Percentiles rank a stretch among this genome's conserved stretches.
phyloP scores from a whole-genome alignment of 2,113 vertebrate species.

The Pomatorhinus ruficollis region DNA sequence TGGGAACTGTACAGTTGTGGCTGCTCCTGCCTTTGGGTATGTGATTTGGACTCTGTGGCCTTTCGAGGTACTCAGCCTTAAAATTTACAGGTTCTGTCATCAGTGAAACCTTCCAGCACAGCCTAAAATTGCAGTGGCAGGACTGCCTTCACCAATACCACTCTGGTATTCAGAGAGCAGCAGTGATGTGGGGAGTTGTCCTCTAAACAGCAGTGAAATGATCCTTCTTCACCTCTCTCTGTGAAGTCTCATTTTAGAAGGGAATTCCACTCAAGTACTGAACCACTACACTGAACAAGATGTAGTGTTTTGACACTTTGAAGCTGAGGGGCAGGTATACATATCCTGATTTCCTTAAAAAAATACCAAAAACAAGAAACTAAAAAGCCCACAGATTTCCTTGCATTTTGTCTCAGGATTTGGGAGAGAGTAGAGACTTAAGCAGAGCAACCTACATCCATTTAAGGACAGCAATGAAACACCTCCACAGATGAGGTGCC shows the following conservation, averaged over 20 bases:
- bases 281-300: neutral
- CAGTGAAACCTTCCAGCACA: neutral
- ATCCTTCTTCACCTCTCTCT: neutral
- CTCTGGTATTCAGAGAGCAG: neutral
- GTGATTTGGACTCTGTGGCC: neutral
- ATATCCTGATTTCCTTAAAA: neutral
- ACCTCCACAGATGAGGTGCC: neutral
- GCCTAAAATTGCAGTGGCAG: neutral
- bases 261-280: neutral
- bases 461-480: neutral
- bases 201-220: neutral
- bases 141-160: neutral
- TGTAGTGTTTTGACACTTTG: neutral
- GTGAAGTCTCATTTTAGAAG: neutral
- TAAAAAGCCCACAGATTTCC: neutral
- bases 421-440: neutral
- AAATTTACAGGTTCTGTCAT: fast-evolving
- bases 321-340: neutral
- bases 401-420: neutral
- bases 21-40: neutral
- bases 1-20: neutral
- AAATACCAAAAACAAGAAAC: neutral
- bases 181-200: fast-evolving
- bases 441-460: neutral
- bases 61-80: neutral